Conservation (phyloP, 2,797 vertebrate genomes). For the Carcharodon carcharias region DNA sequence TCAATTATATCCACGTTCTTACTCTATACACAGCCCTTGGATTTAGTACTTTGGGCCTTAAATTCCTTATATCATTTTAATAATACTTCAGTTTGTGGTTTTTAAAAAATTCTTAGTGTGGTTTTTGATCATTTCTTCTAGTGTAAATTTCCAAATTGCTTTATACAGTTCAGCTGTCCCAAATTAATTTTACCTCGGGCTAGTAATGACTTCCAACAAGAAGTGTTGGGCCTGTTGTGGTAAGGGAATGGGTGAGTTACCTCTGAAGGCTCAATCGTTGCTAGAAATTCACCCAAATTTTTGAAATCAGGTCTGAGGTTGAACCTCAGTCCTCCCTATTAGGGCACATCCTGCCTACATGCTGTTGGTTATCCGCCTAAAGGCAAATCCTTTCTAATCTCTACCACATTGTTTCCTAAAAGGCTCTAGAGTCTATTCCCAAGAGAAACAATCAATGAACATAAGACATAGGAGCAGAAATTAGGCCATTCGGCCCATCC, state of each 20-base stretch:
- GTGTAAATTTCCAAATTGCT: too few relatives aligned
- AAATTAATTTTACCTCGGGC: too few relatives aligned
- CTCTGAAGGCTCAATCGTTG: not conserved
- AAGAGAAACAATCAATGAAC: not conserved
- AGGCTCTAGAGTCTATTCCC: not conserved
- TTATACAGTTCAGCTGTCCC: too few relatives aligned
- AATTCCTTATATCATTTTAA: not conserved
- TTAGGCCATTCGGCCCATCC: too few relatives aligned
- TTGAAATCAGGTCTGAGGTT: not conserved
- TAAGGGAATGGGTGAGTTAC: not conserved
- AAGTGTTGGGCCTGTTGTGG: too few relatives aligned
- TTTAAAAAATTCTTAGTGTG: not conserved
- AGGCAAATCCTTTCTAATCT: not conserved
- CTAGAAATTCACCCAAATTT: not conserved
- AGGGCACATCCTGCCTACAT: too few relatives aligned
- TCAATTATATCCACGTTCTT: not conserved
- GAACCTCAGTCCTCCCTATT: not conserved
- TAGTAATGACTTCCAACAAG: too few relatives aligned
- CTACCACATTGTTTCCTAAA: not conserved
- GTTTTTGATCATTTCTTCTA: not conserved
- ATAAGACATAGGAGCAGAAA: too few relatives aligned
- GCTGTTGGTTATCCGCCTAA: not conserved
- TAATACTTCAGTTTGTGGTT: too few relatives aligned
- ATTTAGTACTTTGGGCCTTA: not conserved
- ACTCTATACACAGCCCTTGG: not conserved